Evolutionary conservation across 2,113 vertebrate genomes (phyloP), one percentile per base, ranked within the genome.

Genomic region (Pseudorasbora parva): DNA sequence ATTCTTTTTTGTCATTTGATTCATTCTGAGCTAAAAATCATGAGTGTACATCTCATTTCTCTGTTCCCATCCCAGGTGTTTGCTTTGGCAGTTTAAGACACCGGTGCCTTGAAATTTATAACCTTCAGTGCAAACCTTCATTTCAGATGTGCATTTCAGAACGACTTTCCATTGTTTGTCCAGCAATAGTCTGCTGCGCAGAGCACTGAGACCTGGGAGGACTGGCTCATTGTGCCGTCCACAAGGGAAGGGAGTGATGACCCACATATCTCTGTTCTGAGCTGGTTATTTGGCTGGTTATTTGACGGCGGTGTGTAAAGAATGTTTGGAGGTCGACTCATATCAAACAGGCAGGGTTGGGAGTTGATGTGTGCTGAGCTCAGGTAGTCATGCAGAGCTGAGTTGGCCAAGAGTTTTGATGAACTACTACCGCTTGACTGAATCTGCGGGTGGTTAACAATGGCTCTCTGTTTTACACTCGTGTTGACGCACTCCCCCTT

Each of bases 361-460:
- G 83, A 64, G 64, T 76, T 30, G 66, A 77, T 33, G 76, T 45
- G 45, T 80, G 83, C 60, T 59, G 27, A 81, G 75, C 84, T 80
- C 51, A 81, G 79, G 81, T 69, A 83, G 71, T 87, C 86, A 85
- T 83, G 86, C 82, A 78, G 41, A 71, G 54, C 81, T 69, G 84
- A 83, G 81, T 27, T 81, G 86, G 86, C 81, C 69, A 54, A 83
- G 82, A 56, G 60, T 77, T 85, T 81, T 83, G 81, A 85, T 85
- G 62, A 85, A 56, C 77, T 82, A 62, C 47, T 73, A 69, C 79
- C 66, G 82, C 83, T 72, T 80, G 75, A 87, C 56, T 83, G 78
- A 72, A 25, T 86, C 37, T 75, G 83, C 83, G 78, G 71, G 68
- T 17, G 57, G 49, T 64, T 49, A 87, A 87, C 88, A 90, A 89